These are phyloP conservation scores for Drosophila teissieri DNA, from an alignment of 1,140 invertebrate genomes.

Conservation along the genomic window DNA sequence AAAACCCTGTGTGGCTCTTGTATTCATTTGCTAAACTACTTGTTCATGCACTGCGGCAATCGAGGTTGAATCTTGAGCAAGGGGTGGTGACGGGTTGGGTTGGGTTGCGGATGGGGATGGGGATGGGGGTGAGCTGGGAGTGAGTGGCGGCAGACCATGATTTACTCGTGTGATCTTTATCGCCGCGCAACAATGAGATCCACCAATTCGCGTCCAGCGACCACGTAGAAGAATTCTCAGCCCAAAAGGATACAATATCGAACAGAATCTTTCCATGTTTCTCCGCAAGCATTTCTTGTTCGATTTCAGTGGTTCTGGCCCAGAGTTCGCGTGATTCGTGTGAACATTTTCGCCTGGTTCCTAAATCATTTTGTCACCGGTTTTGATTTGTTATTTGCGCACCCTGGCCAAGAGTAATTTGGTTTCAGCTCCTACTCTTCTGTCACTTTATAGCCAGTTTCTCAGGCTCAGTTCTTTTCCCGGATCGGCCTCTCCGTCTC, in stretches of 20 bases:
- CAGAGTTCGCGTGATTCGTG: conserved; percentile 58
- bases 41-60: conserved; percentile 71
- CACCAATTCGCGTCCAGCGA: conserved; percentile 36
- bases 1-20: conserved; percentile 43
- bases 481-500: not conserved
- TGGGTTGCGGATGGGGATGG: conserved; percentile 4
- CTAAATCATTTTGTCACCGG: conserved; percentile 82
- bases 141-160: conserved; percentile 57
- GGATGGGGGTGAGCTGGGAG: conserved; percentile 21
- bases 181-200: conserved; percentile 67
- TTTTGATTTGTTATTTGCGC: conserved; percentile 80
- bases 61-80: conserved; percentile 21
- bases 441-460: conserved; percentile 65
- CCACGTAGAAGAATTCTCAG: conserved; percentile 68
- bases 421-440: conserved; percentile 35
- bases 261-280: conserved; percentile 49
- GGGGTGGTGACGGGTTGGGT: not conserved
- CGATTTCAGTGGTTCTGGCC: conserved; percentile 27
- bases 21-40: conserved; percentile 80
- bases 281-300: conserved; percentile 45
- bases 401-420: conserved; percentile 65
- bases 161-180: conserved; percentile 81
- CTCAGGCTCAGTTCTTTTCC: conserved; percentile 56
- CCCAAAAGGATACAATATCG: conserved; percentile 66
- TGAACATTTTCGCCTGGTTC: conserved; percentile 77